phyloP scores from a whole-genome alignment of 1,140 invertebrate species.

The Drosophila novamexicana region DNA sequence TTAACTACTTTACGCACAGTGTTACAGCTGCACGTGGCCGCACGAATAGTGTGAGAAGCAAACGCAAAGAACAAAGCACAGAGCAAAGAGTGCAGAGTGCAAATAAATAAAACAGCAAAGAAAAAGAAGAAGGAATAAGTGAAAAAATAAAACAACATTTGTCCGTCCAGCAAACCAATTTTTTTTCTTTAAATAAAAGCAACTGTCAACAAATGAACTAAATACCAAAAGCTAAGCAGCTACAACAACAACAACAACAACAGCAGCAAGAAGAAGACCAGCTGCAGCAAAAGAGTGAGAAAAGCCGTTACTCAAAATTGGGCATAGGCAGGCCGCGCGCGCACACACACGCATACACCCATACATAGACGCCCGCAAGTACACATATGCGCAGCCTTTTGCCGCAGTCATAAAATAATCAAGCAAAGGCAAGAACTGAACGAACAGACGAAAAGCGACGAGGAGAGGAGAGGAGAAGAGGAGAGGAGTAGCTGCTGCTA shows the following conservation, averaged over 20 bases:
- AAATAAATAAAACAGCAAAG: conserved; percentile 13
- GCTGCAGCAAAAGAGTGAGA: conserved; percentile 56
- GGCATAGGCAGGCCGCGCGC: conserved; percentile 62
- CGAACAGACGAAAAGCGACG: neutral
- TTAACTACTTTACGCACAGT: conserved; percentile 29
- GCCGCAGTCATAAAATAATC: conserved; percentile 82
- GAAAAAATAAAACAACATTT: conserved; percentile 55
- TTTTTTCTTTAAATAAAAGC: conserved; percentile 43
- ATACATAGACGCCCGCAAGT: conserved; percentile 31
- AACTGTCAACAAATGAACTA: conserved; percentile 56
- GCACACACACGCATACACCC: conserved; percentile 25
- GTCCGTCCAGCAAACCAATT: conserved; percentile 60
- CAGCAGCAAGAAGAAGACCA: conserved; percentile 13
- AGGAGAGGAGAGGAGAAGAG: conserved; percentile 16
- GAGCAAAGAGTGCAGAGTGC: conserved; percentile 27
- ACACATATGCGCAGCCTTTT: conserved; percentile 54
- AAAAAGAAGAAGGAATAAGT: conserved; percentile 39
- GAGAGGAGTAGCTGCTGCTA: conserved; percentile 23
- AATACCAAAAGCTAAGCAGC: conserved; percentile 43
- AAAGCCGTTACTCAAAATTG: conserved; percentile 63
- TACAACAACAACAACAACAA: conserved; percentile 29
- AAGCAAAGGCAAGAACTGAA: conserved; percentile 60
- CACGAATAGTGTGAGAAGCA: conserved; percentile 49
- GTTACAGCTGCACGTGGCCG: conserved; percentile 62
- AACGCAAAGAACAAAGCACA: conserved; percentile 37